Evolutionary conservation across 2,113 vertebrate genomes (phyloP), one percentile per base, ranked within the genome.

Genomic region (Scalopus aquaticus): DNA sequence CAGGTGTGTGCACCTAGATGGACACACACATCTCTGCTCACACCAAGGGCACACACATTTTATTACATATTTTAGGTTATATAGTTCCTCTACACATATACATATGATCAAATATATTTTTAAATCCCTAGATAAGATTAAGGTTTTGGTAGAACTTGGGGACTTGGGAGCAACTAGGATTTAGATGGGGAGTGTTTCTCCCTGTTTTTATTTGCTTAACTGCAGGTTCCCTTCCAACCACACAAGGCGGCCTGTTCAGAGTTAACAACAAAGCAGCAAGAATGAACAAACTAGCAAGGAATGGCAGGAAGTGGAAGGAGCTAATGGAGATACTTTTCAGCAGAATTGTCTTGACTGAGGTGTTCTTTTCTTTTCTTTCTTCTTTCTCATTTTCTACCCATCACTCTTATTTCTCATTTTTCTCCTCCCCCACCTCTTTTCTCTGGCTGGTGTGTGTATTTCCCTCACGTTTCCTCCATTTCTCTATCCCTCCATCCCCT

Each of bases 241-340:
- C n/a, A n/a, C n/a, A n/a, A 62, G 10, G 10, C 3, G 60, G 60
- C 9, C 5, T 22, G 19, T 13, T 74, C 3, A 35, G 58, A 6
- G 9, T 76, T 44, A 58, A 37, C 84, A 65, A 69, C 32, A 44
- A 78, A 49, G 30, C 10, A 28, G 37, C 7, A 37, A 81, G 65
- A 30, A 54, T 24, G 44, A 67, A 35, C 5, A 26, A 12, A 70
- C 5, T 1, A 15, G 10, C n/a, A 42, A 81, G 35, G n/a, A 56
- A 7, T 22, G 22, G n/a, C 6, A 11, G 67, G 35, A 51, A 74
- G 15, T 3, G 22, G 54, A 56, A 35, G 39, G n/a, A 42, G 9
- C 10, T 37, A 46, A n/a, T 1, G 35, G 5, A 19, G 19, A 2
- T 5, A 2, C 7, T 5, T 13, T 35, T 60, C 30, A 9, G 9